phyloP scores from a whole-genome alignment of 2,888 invertebrate genomes.

The Labia minor region DNA sequence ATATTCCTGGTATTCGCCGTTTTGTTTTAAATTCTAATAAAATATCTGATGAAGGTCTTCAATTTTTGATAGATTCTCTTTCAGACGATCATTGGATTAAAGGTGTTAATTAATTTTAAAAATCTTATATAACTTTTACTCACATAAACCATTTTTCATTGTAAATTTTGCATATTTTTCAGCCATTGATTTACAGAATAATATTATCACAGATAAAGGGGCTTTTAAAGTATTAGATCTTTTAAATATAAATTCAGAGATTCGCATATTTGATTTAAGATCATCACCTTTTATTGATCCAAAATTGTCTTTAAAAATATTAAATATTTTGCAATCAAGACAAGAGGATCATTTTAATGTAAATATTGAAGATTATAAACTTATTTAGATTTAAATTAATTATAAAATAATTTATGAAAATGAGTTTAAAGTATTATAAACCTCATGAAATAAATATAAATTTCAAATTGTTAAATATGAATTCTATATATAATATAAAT shows the following conservation, averaged over 20 bases:
- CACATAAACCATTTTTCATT: neutral
- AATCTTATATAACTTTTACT: neutral
- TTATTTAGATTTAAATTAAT: too few species aligned
- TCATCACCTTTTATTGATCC: neutral
- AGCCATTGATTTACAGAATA: neutral
- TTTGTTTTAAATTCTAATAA: neutral
- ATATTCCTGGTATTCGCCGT: neutral
- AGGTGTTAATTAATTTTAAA: neutral
- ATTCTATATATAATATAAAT: too few species aligned
- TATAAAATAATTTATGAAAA: neutral
- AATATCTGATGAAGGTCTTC: neutral
- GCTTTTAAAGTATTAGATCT: neutral
- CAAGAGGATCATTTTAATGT: neutral
- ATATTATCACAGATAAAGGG: neutral
- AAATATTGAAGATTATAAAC: neutral
- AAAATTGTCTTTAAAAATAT: neutral
- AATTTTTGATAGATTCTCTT: neutral
- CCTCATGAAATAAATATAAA: too few species aligned
- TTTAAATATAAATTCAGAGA: neutral
- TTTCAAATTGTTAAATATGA: too few species aligned
- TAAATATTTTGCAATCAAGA: neutral
- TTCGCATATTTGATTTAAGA: neutral
- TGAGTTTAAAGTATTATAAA: too few species aligned
- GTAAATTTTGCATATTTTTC: neutral
- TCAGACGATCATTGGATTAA: slow-evolving; percentile 1